Conservation (phyloP, 2,797 vertebrate species). For the Gouania willdenowi region DNA sequence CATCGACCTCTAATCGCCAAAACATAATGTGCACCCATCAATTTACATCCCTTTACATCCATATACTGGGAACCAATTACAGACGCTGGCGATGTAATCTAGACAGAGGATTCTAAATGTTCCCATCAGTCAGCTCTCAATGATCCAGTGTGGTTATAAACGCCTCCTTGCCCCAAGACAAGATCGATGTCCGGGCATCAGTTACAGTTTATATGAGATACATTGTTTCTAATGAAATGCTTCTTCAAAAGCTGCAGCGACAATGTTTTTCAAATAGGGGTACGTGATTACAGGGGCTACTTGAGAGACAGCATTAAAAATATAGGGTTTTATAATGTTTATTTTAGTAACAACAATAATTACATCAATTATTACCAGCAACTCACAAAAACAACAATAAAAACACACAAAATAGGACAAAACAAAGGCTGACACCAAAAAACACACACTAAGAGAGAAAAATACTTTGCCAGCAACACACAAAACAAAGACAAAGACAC, state of each 20-base stretch:
- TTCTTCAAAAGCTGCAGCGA: slow-evolving; percentile 2
- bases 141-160: slow-evolving; percentile 23
- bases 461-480: too few relatives aligned
- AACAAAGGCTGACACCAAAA: too few relatives aligned
- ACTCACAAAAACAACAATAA: too few relatives aligned
- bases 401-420: too few relatives aligned
- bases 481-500: too few relatives aligned
- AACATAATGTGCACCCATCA: slow-evolving; percentile 50
- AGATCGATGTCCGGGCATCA: slow-evolving; percentile 33
- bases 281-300: too few relatives aligned
- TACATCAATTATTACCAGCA: too few relatives aligned
- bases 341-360: too few relatives aligned
- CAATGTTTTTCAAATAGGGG: too few relatives aligned
- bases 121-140: slow-evolving; percentile 20
- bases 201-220: slow-evolving; percentile 20
- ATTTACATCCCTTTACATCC: slow-evolving; percentile 47
- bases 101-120: slow-evolving; percentile 17
- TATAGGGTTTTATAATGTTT: too few relatives aligned
- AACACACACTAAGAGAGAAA: too few relatives aligned
- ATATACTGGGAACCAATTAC: slow-evolving; percentile 51
- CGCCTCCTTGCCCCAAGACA: slow-evolving; percentile 16
- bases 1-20: slow-evolving; percentile 63
- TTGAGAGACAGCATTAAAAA: too few relatives aligned
- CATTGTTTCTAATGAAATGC: slow-evolving; percentile 19
- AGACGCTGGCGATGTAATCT: slow-evolving; percentile 46